Percentiles rank a stretch among this genome's conserved stretches.
Evolutionary conservation across 2,797 vertebrate species (phyloP).

Genomic region (Astyanax mexicanus): DNA sequence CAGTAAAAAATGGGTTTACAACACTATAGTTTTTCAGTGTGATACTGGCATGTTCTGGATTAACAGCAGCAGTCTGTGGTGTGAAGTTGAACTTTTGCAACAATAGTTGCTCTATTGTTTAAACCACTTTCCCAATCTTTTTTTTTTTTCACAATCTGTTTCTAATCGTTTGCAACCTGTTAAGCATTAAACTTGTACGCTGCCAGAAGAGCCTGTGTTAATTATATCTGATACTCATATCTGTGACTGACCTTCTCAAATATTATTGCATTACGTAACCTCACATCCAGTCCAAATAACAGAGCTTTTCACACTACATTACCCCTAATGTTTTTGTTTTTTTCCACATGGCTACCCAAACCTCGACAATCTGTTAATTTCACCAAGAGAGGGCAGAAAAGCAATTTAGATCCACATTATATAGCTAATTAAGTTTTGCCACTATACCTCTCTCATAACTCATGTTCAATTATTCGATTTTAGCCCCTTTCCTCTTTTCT

Average conservation of each 20-base stretch:
- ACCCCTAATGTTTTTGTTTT: slow-evolving; percentile 57
- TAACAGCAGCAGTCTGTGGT: too few relatives aligned
- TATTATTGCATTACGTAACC: not conserved
- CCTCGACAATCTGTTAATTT: slow-evolving; percentile 49
- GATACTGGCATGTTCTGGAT: too few relatives aligned
- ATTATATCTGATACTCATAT: slow-evolving; percentile 1
- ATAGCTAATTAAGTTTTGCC: slow-evolving; percentile 53
- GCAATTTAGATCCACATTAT: slow-evolving; percentile 47
- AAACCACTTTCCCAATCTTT: too few relatives aligned
- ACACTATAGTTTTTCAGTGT: too few relatives aligned
- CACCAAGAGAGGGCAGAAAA: slow-evolving; percentile 50
- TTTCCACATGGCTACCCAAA: slow-evolving; percentile 46
- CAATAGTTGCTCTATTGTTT: too few relatives aligned
- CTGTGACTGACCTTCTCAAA: slow-evolving; percentile 24
- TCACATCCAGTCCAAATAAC: slow-evolving; percentile 31
- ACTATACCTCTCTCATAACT: slow-evolving; percentile 31
- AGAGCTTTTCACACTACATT: slow-evolving; percentile 53
- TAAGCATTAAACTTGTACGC: not conserved
- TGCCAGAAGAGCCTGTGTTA: not conserved
- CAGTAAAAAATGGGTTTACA: too few relatives aligned
- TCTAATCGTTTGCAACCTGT: not conserved
- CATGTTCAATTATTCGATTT: slow-evolving; percentile 36
- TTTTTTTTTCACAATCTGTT: not conserved
- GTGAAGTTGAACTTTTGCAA: too few relatives aligned
- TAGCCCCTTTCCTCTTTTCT: not conserved